These are phyloP conservation scores for Subacronicta megacephala DNA, from an alignment of 2,888 invertebrate species.

Conservation along the genomic window DNA sequence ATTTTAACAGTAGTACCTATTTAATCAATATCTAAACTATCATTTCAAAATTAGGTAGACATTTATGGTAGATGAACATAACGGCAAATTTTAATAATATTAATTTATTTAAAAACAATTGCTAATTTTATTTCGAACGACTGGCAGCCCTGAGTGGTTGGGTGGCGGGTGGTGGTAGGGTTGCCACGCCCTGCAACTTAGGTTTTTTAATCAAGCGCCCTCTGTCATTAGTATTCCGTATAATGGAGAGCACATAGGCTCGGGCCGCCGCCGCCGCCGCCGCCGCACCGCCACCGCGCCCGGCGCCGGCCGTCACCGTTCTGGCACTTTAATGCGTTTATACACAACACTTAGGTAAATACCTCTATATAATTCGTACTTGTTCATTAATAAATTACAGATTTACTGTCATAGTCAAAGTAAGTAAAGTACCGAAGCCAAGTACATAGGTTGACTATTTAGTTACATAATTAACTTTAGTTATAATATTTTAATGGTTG, in stretches of 20 bases:
- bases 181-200: constrained; percentile 79
- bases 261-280: constrained; percentile 18
- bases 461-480: too few species aligned
- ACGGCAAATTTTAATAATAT: not conserved
- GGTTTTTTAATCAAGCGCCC: constrained; percentile 87
- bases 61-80: not conserved
- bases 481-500: too few species aligned
- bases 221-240: constrained; percentile 86
- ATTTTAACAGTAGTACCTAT: too few species aligned
- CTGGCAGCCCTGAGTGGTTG: constrained; percentile 56
- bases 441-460: too few species aligned
- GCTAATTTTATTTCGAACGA: constrained; percentile 26
- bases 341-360: constrained; percentile 37
- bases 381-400: constrained; percentile 11
- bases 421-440: too few species aligned
- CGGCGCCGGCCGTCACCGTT: constrained; percentile 3
- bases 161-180: constrained; percentile 61
- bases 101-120: not conserved
- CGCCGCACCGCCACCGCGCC: constrained; percentile 15
- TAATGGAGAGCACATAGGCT: constrained; percentile 73
- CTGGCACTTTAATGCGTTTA: constrained; percentile 48
- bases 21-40: too few species aligned
- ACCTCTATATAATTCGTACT: too few species aligned
- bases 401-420: constrained; percentile 20
- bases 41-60: too few species aligned